Conservation (phyloP, 2,113 vertebrate species). For the Hippopotamus amphibius region DNA sequence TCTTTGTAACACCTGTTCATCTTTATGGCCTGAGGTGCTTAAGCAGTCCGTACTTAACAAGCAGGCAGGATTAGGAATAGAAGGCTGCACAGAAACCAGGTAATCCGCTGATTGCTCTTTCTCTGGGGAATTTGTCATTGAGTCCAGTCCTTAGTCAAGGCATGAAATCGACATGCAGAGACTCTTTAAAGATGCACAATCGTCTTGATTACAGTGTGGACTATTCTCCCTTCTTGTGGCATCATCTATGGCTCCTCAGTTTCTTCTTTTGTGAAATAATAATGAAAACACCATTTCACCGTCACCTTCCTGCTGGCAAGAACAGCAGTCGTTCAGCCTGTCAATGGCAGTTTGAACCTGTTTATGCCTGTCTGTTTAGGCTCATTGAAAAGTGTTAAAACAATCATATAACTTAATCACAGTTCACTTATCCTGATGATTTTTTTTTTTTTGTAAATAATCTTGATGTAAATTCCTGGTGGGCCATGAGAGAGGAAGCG, state of each 20-base stretch:
- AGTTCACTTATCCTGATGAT: slow-evolving; percentile 58
- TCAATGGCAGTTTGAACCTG: neutral
- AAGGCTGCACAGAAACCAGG: neutral
- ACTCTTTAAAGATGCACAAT: neutral
- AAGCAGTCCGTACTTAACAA: neutral
- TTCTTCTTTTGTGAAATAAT: neutral
- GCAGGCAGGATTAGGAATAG: neutral
- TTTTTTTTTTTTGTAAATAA: slow-evolving; percentile 64
- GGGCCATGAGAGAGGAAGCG: neutral
- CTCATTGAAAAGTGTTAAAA: slow-evolving; percentile 5
- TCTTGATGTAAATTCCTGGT: slow-evolving; percentile 70
- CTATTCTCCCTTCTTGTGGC: neutral
- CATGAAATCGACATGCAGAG: rapidly evolving
- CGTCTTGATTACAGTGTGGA: neutral
- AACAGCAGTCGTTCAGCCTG: neutral
- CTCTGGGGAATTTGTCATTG: neutral
- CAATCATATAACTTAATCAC: slow-evolving; percentile 62
- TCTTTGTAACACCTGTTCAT: neutral
- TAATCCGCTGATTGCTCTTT: neutral
- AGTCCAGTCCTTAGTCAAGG: neutral
- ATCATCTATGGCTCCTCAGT: neutral
- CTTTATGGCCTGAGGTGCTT: neutral
- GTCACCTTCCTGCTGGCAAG: neutral
- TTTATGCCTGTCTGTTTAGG: neutral
- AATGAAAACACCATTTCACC: neutral